Evolutionary conservation across 1,140 invertebrate species (phyloP).

Genomic region (Drosophila nannoptera): DNA sequence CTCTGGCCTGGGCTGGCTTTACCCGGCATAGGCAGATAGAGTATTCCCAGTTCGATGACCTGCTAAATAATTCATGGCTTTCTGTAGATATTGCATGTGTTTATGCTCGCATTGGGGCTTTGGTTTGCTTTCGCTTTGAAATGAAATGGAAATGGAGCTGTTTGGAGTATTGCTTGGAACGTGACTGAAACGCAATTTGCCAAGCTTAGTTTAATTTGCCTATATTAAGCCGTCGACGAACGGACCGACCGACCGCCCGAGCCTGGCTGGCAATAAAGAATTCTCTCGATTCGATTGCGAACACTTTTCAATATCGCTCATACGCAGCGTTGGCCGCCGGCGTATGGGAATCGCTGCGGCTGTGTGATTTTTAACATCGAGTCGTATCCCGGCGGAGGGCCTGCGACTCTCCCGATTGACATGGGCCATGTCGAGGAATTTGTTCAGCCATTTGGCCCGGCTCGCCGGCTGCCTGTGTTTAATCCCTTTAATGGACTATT

Average conservation of each 20-base stretch:
- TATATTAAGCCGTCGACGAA: conserved; percentile 52
- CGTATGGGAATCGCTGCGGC: conserved; percentile 6
- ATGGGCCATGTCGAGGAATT: conserved; percentile 59
- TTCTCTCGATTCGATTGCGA: conserved; percentile 19
- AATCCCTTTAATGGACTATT: conserved; percentile 78
- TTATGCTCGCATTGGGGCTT: conserved; percentile 40
- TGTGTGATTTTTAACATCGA: conserved; percentile 54
- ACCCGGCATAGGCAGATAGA: not conserved
- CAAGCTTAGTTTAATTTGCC: conserved; percentile 74
- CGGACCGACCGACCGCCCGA: conserved; percentile 11
- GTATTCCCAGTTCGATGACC: not conserved
- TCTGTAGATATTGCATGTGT: conserved; percentile 55
- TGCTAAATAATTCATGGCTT: not conserved
- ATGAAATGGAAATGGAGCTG: conserved; percentile 63
- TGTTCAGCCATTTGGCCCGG: conserved; percentile 46
- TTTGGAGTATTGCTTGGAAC: conserved; percentile 58
- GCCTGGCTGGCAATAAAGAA: conserved; percentile 51
- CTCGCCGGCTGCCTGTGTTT: conserved; percentile 50
- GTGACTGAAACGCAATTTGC: conserved; percentile 72
- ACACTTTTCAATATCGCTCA: conserved; percentile 66
- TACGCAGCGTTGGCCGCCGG: conserved; percentile 35
- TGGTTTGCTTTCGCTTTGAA: conserved; percentile 40
- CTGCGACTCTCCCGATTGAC: conserved; percentile 26
- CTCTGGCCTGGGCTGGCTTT: too few relatives aligned
- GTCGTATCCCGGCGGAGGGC: not conserved